These are phyloP conservation scores for Vandiemenella viatica DNA, from an alignment of 2,888 invertebrate species.

Conservation along the genomic window DNA sequence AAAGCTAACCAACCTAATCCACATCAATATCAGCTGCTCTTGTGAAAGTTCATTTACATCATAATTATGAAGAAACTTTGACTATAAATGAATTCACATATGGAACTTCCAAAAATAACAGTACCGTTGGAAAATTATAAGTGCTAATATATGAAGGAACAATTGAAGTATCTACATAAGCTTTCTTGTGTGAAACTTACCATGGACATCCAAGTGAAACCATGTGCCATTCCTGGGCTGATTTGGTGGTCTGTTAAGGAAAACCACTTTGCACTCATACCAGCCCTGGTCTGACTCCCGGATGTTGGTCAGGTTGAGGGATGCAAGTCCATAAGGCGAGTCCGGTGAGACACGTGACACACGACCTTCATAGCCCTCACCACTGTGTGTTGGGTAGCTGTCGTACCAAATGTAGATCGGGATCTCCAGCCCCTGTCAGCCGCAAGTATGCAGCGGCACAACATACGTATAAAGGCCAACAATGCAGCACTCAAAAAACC, in stretches of 20 bases:
- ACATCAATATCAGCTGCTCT: too few relatives aligned
- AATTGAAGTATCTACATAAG: neutral
- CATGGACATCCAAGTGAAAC: constrained; percentile 94
- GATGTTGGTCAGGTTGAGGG: constrained; percentile 90
- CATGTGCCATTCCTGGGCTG: constrained; percentile 90
- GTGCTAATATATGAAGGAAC: neutral
- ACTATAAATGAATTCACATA: too few relatives aligned
- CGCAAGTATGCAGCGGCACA: neutral
- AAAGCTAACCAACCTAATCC: too few relatives aligned
- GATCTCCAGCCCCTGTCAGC: constrained; percentile 76
- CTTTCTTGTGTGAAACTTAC: constrained; percentile 27
- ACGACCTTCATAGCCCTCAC: constrained; percentile 82
- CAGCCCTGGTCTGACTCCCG: constrained; percentile 88
- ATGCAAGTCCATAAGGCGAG: constrained; percentile 79
- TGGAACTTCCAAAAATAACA: too few relatives aligned
- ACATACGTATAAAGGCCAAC: neutral
- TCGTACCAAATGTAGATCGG: constrained; percentile 98
- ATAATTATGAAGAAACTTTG: neutral
- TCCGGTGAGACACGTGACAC: constrained; percentile 79
- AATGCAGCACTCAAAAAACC: too few relatives aligned
- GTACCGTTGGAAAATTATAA: neutral
- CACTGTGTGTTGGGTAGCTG: constrained; percentile 92
- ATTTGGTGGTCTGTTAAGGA: constrained; percentile 86
- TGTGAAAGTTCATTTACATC: neutral
- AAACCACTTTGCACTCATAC: constrained; percentile 90